A percentile compares a stretch with the other conserved stretches of the same genome.
phyloP scores from a whole-genome alignment of 2,797 vertebrate genomes.

The Pseudocheirus occidentalis region DNA sequence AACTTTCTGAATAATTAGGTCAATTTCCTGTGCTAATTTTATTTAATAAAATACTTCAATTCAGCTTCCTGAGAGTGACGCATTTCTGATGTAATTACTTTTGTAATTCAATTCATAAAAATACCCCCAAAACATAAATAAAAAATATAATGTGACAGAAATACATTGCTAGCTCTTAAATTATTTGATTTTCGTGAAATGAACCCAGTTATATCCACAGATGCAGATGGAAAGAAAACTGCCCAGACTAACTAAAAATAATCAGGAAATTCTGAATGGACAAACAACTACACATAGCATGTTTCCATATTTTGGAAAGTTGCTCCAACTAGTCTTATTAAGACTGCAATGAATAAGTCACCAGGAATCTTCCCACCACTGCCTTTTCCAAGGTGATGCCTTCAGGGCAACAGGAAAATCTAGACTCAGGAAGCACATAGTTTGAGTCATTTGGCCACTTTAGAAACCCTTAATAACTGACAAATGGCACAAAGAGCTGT shows the following conservation, averaged over 20 bases:
- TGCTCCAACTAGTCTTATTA: conserved; percentile 61
- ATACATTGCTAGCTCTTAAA: conserved; percentile 44
- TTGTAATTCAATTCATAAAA: conserved; percentile 71
- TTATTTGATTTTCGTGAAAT: conserved; percentile 68
- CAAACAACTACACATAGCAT: conserved; percentile 14
- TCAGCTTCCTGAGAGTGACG: conserved; percentile 57
- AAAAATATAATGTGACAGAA: conserved; percentile 69
- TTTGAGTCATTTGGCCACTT: not conserved
- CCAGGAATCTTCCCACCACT: conserved; percentile 23
- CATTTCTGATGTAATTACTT: conserved; percentile 60
- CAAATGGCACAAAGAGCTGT: not conserved
- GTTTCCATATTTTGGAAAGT: conserved; percentile 75
- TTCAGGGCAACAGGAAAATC: conserved; percentile 50
- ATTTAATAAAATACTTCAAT: conserved; percentile 64
- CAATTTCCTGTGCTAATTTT: conserved; percentile 72
- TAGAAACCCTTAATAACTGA: not conserved
- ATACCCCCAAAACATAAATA: conserved; percentile 61
- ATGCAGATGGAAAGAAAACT: conserved; percentile 52
- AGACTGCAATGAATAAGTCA: conserved; percentile 27
- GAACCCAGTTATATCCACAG: conserved; percentile 68
- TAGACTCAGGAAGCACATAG: conserved; percentile 20
- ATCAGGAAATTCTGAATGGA: conserved; percentile 72
- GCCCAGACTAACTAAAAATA: conserved; percentile 63
- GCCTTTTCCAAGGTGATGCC: conserved; percentile 39
- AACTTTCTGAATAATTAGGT: conserved; percentile 74